Base-by-base conservation (phyloP, 2,113 vertebrate genomes). In the Protobothrops flavoviridis region DNA sequence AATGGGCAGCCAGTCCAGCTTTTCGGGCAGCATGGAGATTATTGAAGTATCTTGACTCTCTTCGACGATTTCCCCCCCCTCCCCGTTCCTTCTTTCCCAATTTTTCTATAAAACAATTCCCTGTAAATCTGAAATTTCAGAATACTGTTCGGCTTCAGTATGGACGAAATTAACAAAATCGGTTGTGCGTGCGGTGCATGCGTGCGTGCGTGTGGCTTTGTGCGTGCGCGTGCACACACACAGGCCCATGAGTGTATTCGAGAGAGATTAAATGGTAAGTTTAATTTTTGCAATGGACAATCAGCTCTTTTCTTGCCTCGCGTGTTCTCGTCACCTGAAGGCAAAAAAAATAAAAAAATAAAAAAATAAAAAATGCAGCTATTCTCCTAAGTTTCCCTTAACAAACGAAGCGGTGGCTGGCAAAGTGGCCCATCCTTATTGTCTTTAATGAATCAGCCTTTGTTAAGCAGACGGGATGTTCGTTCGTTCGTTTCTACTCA, bases 11-110 rank as follows among this genome's bases (percentile, higher is more conserved):
- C 98, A 98, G 96, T 98, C 98, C 0, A 99, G 99, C 94, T 99
- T 99, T 91, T 99, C 99, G 0, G 99, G 99, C 94, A 99, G 99
- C 97, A 98, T 99, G 99, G 99, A 99, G 93, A 96, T 99, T 97
- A 99, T 99, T 1, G 97, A 99, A 96, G 99, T 99, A 90, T 99
- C 99, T 93, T 99, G 98, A 99, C 88, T 24, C 0, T 0, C 55
- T 24, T 8, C 48, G 26, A 33, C 17, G 90, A 92, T 95, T 88
- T 7, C 15, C 2, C 12, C 64, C 5, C 21, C 0, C 1, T 4
- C 29, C 12, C 17, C 0, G 0, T 94, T 52, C n/a, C 13, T 11
- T 43, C 61, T 81, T 29, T 88, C 88, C 90, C 59, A n/a, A 29
- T 55, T 53, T 48, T 43, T 7, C 96, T 43, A 0, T 87, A 87